phyloP scores from a whole-genome alignment of 2,113 vertebrate genomes.

The Plecotus auritus region DNA sequence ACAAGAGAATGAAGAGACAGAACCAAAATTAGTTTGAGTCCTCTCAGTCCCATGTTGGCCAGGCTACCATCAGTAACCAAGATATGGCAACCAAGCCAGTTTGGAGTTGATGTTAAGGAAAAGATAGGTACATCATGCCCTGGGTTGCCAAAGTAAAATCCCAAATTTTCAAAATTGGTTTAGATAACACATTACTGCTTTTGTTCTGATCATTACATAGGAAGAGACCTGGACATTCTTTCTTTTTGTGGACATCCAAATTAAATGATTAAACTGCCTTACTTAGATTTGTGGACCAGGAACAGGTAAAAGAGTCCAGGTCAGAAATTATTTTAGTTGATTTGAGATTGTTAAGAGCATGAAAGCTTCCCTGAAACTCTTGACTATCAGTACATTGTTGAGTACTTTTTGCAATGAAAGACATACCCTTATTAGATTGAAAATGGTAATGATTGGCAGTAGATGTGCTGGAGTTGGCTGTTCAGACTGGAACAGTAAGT shows the following conservation, averaged over 20 bases:
- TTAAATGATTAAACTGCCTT: background rate
- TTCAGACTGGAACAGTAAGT: background rate
- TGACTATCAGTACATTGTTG: background rate
- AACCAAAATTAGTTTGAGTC: background rate
- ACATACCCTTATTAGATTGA: background rate
- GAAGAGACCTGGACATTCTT: background rate
- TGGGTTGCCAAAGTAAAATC: rapidly evolving
- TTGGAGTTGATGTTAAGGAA: background rate
- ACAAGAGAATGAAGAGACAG: background rate
- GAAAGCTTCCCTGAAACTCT: background rate
- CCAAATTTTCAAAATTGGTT: background rate
- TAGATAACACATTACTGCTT: background rate
- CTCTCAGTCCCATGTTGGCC: rapidly evolving
- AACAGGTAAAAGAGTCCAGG: background rate
- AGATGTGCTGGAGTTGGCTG: background rate
- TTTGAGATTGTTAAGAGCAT: background rate
- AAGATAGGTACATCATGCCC: background rate
- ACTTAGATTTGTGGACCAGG: background rate
- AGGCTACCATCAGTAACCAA: background rate
- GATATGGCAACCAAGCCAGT: background rate
- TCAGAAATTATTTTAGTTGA: background rate
- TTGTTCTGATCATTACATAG: background rate
- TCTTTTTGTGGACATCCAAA: background rate
- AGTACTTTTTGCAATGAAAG: background rate
- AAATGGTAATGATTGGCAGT: background rate